Base-by-base conservation (phyloP, 2,797 vertebrate species). In the Parauchenoglanis punctatus region DNA sequence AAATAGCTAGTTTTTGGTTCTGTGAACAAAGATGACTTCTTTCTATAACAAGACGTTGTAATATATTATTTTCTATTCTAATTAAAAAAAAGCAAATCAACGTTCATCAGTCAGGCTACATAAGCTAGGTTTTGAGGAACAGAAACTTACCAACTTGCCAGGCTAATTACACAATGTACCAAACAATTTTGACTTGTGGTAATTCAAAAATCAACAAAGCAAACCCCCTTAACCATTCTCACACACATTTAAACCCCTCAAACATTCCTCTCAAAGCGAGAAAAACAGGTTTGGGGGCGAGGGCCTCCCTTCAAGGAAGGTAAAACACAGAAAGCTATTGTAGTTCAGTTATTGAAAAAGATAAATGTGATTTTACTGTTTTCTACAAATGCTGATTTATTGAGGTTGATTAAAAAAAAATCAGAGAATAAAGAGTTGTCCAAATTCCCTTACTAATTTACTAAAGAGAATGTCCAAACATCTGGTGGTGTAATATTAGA, bases 181-280 rank as follows among this genome's bases (percentile, higher is more conserved):
- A n/a, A 44, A 44, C 2, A 0, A 61, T 81, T 63, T 7, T 40
- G 10, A 61, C 20, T 2, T 59, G 23, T 2, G 44, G 2, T 1
- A 7, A 44, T 59, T 61, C 11, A 81, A 25, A 78, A 81, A 40
- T 59, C 20, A 81, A 81, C 20, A 81, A 54, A 12, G 11, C n/a
- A 31, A 35, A 82, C 44, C 58, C 59, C 49, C 1, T 10, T 23
- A 35, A 52, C 31, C 68, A n/a, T 67, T 31, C 61, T 49, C 25
- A 59, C 61, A 44, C 44, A 23, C 23, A 46, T 67, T 61, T 28
- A 63, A 84, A 77, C 75, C 75, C 83, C 65, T 84, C 46, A 12
- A 58, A 83, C 86, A 88, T 88, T 88, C 86, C 75, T 85, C 23
- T 6, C 46, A 63, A 54, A 73, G n/a, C 65, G 1, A 63, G 87